These are phyloP conservation scores for Caradrina kadenii DNA, from an alignment of 2,888 invertebrate genomes.

Conservation along the genomic window DNA sequence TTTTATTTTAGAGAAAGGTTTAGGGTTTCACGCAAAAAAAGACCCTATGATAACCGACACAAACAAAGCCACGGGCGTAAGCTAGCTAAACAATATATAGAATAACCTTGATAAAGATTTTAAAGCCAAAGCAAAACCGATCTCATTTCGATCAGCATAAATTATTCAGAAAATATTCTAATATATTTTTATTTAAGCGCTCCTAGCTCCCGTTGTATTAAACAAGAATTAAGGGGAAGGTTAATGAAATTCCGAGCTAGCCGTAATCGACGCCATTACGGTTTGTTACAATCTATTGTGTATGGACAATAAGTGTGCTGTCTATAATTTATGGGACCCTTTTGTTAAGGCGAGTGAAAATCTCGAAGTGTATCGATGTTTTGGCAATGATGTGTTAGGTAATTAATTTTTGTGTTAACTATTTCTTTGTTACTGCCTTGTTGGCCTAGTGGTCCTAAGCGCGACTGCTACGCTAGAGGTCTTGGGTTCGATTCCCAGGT, in stretches of 20 bases:
- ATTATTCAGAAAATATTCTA: not conserved
- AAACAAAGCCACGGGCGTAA: no score
- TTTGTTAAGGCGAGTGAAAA: slow-evolving; percentile 52
- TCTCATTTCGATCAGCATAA: slow-evolving; percentile 11
- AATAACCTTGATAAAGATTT: not conserved
- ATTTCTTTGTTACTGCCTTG: slow-evolving; percentile 11
- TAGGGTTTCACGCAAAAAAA: no score
- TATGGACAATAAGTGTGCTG: slow-evolving; percentile 78
- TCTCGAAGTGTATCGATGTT: slow-evolving; percentile 19
- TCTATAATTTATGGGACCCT: slow-evolving; percentile 72
- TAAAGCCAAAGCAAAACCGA: not conserved
- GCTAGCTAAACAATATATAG: not conserved
- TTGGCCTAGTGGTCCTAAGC: no score
- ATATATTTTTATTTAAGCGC: slow-evolving; percentile 39
- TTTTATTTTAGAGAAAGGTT: no score
- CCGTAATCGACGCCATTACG: slow-evolving; percentile 82
- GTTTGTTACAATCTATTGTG: slow-evolving; percentile 86
- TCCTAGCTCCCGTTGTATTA: slow-evolving; percentile 51
- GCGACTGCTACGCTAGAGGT: no score
- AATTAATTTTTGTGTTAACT: slow-evolving; percentile 32
- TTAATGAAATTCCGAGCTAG: slow-evolving; percentile 83
- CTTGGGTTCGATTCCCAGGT: no score
- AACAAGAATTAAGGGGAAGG: slow-evolving; percentile 63
- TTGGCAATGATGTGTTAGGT: slow-evolving; percentile 18
- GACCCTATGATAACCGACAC: no score